Evolutionary conservation across 2,113 vertebrate species (phyloP).

Genomic region (Sorex fumeus): DNA sequence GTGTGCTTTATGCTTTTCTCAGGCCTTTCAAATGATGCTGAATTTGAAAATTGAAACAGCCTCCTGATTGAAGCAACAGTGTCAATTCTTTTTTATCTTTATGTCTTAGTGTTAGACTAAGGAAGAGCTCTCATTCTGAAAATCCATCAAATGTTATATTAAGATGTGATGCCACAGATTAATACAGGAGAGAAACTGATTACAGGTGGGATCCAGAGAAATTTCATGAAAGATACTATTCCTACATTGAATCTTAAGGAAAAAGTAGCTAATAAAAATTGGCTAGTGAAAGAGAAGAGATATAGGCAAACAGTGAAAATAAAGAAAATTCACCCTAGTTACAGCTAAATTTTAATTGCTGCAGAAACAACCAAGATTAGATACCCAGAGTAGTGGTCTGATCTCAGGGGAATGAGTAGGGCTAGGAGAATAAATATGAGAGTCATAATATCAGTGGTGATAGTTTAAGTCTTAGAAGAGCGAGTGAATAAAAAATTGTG

Average conservation of each 20-base stretch:
- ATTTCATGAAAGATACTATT: slow-evolving; percentile 1
- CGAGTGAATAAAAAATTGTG: slow-evolving; percentile 18
- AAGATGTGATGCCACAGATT: background rate
- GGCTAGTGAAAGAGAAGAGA: too few species aligned
- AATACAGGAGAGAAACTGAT: background rate
- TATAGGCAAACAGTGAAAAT: too few species aligned
- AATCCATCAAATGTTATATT: background rate
- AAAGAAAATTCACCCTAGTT: background rate
- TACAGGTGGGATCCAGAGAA: background rate
- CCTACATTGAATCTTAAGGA: slow-evolving; percentile 2
- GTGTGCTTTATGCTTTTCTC: background rate
- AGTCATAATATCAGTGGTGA: background rate
- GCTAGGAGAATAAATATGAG: background rate
- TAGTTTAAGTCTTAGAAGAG: slow-evolving; percentile 22
- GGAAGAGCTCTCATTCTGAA: background rate
- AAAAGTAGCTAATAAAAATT: background rate
- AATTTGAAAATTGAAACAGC: slow-evolving; percentile 7
- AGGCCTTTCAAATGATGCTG: background rate
- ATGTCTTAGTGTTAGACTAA: background rate
- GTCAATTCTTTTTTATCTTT: background rate
- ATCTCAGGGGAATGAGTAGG: background rate
- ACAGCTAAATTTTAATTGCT: background rate
- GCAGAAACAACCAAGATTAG: background rate
- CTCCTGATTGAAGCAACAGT: background rate
- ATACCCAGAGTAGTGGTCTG: background rate